Percentiles rank a stretch among this genome's conserved stretches.
Evolutionary conservation across 2,888 invertebrate genomes (phyloP).

Genomic region (Cryptocephalus moraei): DNA sequence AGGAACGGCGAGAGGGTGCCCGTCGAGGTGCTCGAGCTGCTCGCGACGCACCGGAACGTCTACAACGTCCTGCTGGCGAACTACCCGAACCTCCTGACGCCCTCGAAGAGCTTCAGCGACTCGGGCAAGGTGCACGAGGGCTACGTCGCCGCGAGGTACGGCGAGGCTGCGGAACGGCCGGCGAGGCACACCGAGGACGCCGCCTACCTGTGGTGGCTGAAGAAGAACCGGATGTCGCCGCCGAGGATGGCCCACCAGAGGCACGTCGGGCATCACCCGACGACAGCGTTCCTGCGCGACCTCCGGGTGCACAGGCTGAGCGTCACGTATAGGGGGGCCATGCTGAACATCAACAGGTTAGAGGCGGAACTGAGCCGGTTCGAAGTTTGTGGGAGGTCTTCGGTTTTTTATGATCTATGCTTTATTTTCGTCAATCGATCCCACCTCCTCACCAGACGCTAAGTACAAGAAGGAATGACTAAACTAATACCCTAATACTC

Average conservation of each 20-base stretch:
- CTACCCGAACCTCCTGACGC: slow-evolving; percentile 62
- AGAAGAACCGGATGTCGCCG: slow-evolving; percentile 38
- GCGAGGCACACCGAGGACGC: slow-evolving; percentile 38
- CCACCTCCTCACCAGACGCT: too few relatives aligned
- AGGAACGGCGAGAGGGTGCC: slow-evolving; percentile 68
- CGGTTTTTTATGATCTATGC: too few relatives aligned
- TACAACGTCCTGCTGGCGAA: slow-evolving; percentile 64
- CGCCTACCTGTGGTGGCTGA: slow-evolving; percentile 47
- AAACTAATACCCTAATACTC: too few relatives aligned
- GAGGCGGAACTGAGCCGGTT: too few relatives aligned
- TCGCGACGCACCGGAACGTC: slow-evolving; percentile 58
- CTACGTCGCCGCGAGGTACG: slow-evolving; percentile 19
- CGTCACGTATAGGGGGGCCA: slow-evolving; percentile 74
- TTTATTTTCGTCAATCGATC: too few relatives aligned
- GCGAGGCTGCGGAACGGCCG: slow-evolving; percentile 30
- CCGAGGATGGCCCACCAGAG: slow-evolving; percentile 34
- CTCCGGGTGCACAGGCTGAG: slow-evolving; percentile 63
- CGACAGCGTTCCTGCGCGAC: slow-evolving; percentile 59
- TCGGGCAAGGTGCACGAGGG: slow-evolving; percentile 43
- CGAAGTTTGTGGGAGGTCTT: too few relatives aligned
- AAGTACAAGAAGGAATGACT: too few relatives aligned
- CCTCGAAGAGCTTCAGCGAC: slow-evolving; percentile 66
- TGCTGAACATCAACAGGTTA: slow-evolving; percentile 66
- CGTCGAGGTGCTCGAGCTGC: slow-evolving; percentile 61
- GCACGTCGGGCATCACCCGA: slow-evolving; percentile 30